Base-by-base conservation (phyloP, 2,797 vertebrate species). In the Telmatherina bonti region DNA sequence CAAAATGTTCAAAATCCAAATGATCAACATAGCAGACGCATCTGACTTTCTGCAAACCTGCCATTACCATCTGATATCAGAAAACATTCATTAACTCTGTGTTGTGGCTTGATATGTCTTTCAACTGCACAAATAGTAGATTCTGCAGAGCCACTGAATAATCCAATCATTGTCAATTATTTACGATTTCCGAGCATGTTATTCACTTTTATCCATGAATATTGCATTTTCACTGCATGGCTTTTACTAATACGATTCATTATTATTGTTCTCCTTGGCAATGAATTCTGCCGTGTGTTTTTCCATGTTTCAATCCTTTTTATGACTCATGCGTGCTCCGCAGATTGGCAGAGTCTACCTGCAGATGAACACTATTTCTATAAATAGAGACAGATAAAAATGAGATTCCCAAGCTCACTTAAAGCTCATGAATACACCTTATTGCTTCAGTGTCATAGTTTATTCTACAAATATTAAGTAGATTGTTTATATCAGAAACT, bases 121-220 rank as follows among this genome's bases (percentile, higher is more conserved):
- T 79, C 65, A 81, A 51, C 56, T 33, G 51, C 74, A 80, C 68
- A 82, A 84, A 87, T 62, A 69, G 70, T 54, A 56, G 56, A 43
- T 74, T 87, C 83, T 85, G 65, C 84, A 81, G 70, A 86, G 70
- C 62, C 72, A 82, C 87, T 87, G 76, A 89, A 92, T 92, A 88
- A 91, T 92, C 90, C 79, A 90, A 91, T 93, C 87, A 87, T 33
- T 26, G 80, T 90, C 77, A 91, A 93, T 92, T 86, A 92, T 91
- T 91, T 62, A 92, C 67, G 5, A 79, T 88, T 90, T 85, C 62
- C 20, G 68, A 85, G 83, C 81, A 70, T 63, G 56, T 87, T 91
- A 88, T 85, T 90, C 87, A 89, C 88, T 89, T 88, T 91, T 78
- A 73, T 1, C 49, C 67, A 85, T 90, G 80, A 88, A 91, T 91